Evolutionary conservation across 2,888 invertebrate genomes (phyloP).

Genomic region (Lasius fuliginosus): DNA sequence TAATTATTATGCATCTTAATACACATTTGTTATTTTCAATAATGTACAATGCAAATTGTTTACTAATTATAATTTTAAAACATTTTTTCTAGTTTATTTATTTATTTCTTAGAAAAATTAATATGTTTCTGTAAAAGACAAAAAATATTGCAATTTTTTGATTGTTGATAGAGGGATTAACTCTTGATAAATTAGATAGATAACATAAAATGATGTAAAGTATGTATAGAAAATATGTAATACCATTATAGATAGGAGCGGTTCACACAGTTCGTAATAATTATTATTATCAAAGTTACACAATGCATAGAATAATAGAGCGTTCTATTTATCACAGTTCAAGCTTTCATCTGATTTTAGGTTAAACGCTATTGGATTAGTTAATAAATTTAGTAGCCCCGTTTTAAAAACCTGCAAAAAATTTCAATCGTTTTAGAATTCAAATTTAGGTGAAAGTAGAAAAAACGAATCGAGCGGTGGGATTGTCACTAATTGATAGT

Average conservation of each 20-base stretch:
- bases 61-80: neutral
- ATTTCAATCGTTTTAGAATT: conserved; percentile 50
- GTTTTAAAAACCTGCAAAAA: conserved; percentile 31
- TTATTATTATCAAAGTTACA: conserved; percentile 4
- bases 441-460: conserved; percentile 66
- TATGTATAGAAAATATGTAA: neutral
- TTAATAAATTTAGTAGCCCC: conserved; percentile 55
- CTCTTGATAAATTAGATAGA: no score
- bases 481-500: conserved; percentile 19
- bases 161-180: neutral
- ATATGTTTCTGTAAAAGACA: neutral
- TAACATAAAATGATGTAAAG: neutral
- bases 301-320: conserved; percentile 49
- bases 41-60: neutral
- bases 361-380: conserved; percentile 61
- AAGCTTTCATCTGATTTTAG: conserved; percentile 64
- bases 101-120: neutral
- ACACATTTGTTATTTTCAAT: neutral
- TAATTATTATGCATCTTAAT: neutral
- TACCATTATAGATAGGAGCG: neutral
- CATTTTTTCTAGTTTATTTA: neutral
- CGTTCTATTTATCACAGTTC: conserved; percentile 36
- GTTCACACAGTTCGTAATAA: neutral
- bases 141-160: neutral
- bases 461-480: conserved; percentile 6